Conservation (phyloP, 2,888 invertebrate genomes). For the Kryphioiulus occultus region DNA sequence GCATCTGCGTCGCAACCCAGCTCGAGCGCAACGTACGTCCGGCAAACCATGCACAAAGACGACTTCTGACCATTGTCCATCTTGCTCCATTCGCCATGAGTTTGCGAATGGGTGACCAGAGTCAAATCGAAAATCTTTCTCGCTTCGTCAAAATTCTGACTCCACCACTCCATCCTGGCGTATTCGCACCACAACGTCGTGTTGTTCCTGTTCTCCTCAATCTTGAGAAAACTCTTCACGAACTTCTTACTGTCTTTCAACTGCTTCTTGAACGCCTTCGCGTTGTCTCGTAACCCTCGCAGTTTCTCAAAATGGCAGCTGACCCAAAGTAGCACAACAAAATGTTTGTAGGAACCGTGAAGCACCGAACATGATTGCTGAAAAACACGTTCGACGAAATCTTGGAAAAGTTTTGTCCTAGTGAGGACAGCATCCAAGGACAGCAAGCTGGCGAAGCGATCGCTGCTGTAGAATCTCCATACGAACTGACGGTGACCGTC, state of each 20-base stretch:
- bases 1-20: background rate
- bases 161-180: conserved; percentile 58
- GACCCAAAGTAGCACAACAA: conserved; percentile 38
- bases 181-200: conserved; percentile 60
- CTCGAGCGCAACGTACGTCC: conserved; percentile 2
- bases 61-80: background rate
- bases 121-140: conserved; percentile 57
- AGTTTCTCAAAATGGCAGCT: background rate
- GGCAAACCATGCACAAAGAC: conserved; percentile 30
- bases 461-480: conserved; percentile 42
- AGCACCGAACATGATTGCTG: conserved; percentile 39
- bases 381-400: conserved; percentile 46
- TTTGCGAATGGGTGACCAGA: conserved; percentile 11
- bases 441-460: background rate
- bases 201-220: conserved; percentile 60
- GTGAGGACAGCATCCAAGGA: background rate
- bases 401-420: background rate
- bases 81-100: background rate
- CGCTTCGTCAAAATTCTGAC: conserved; percentile 59
- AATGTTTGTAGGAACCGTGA: background rate
- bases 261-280: conserved; percentile 45
- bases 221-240: conserved; percentile 60
- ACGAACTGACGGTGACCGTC: background rate
- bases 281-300: background rate
- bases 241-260: conserved; percentile 60